Conservation (phyloP, 2,888 invertebrate species). For the Euplagia quadripunctaria region DNA sequence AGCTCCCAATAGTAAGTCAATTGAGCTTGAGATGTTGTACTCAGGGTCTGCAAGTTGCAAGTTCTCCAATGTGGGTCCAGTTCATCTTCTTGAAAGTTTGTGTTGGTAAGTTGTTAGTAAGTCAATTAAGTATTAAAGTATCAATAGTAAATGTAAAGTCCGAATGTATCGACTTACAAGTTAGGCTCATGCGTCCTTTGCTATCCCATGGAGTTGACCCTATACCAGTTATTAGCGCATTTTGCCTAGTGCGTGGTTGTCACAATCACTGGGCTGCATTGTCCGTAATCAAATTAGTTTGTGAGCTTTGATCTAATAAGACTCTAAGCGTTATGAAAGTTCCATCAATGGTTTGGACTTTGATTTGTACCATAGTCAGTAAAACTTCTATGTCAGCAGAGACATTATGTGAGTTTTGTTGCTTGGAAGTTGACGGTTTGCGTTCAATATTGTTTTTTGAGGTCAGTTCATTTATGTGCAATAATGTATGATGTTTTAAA, state of each 20-base stretch:
- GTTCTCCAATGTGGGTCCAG: no score
- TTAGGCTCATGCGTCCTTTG: background rate
- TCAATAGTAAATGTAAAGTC: conserved; percentile 1
- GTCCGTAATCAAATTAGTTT: conserved; percentile 18
- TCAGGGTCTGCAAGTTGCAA: no score
- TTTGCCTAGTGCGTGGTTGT: background rate
- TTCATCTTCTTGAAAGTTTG: no score
- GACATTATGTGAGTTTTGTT: conserved; percentile 11
- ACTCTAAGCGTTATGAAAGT: no score
- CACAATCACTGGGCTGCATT: conserved; percentile 19
- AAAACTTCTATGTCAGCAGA: conserved; percentile 10
- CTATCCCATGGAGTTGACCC: conserved; percentile 13
- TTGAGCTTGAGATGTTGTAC: no score
- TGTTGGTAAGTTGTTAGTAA: no score
- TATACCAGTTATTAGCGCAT: conserved; percentile 14
- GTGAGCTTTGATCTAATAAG: conserved; percentile 20
- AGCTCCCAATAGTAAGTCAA: no score
- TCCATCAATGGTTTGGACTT: no score
- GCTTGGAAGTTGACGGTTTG: conserved; percentile 6
- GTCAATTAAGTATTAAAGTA: no score
- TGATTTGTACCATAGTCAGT: no score
- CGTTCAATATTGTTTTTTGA: background rate
- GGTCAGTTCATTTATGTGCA: conserved; percentile 11
- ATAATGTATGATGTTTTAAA: conserved; percentile 19
- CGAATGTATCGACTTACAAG: background rate